Conservation (phyloP, 2,797 vertebrate species). For the Hippopotamyrus pictus region DNA sequence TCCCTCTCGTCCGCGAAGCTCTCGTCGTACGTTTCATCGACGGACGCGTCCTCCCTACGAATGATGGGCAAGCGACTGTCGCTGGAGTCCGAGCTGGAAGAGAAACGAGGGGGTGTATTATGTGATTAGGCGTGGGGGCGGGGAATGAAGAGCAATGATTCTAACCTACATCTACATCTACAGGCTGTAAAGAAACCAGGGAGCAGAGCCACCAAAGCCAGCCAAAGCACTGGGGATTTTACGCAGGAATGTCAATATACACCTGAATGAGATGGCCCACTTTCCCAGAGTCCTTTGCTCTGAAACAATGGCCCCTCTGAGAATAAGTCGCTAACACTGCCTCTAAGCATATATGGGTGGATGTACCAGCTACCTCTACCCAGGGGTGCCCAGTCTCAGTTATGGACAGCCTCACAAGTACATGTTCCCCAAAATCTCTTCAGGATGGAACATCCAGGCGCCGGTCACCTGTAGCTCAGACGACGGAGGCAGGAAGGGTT, state of each 20-base stretch:
- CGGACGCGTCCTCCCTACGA: constrained; percentile 75
- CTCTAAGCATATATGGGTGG: neutral
- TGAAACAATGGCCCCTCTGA: constrained; percentile 6
- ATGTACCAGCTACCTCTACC: neutral
- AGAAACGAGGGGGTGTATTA: constrained; percentile 9
- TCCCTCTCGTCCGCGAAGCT: constrained; percentile 70
- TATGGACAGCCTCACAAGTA: constrained; percentile 7
- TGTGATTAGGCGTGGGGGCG: neutral
- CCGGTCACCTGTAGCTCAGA: neutral
- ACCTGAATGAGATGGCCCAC: neutral
- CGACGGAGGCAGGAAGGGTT: neutral
- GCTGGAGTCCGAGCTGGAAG: constrained; percentile 77
- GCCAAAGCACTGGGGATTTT: constrained; percentile 1
- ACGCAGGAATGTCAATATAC: neutral
- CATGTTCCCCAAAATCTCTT: neutral
- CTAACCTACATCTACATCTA: neutral
- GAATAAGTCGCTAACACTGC: constrained; percentile 2
- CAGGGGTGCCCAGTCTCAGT: constrained; percentile 17
- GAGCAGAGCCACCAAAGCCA: constrained; percentile 17
- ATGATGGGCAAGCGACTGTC: constrained; percentile 84
- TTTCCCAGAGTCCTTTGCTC: constrained; percentile 7
- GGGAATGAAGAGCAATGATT: neutral
- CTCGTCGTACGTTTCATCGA: constrained; percentile 78
- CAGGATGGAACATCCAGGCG: neutral
- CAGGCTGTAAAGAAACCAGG: neutral